These are phyloP conservation scores for Trogon melanurus DNA, from an alignment of 2,113 vertebrate genomes.

Conservation along the genomic window DNA sequence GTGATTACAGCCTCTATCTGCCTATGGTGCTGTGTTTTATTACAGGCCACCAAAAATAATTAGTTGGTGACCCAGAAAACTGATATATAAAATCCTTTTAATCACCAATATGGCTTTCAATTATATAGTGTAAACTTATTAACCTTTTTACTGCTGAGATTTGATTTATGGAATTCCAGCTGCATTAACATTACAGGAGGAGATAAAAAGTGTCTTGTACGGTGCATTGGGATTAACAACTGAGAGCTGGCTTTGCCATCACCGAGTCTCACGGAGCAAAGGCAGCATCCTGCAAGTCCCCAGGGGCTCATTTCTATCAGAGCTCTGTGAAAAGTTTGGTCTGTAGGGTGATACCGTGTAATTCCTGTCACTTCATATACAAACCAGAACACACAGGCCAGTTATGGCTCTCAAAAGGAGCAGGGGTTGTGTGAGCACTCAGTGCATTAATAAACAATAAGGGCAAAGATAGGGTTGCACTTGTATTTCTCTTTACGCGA, in stretches of 20 bases:
- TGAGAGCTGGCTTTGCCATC: slow-evolving; percentile 30
- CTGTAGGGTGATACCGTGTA: not conserved
- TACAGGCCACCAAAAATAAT: slow-evolving; percentile 80
- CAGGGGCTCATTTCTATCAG: slow-evolving; percentile 1
- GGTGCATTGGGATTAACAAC: slow-evolving; percentile 58
- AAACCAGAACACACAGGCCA: not conserved
- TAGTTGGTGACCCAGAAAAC: slow-evolving; percentile 83
- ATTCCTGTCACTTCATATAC: not conserved
- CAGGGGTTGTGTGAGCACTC: not conserved
- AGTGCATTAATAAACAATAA: not conserved
- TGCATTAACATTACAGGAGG: slow-evolving; percentile 68
- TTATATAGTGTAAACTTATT: slow-evolving; percentile 82
- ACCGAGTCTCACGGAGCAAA: not conserved
- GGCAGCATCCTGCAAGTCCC: not conserved
- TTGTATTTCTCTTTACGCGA: not conserved
- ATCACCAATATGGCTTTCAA: slow-evolving; percentile 84
- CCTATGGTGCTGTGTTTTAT: slow-evolving; percentile 71
- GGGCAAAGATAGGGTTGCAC: not conserved
- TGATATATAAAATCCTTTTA: slow-evolving; percentile 82
- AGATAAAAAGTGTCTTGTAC: slow-evolving; percentile 65
- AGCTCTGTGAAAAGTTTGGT: not conserved
- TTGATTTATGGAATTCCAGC: slow-evolving; percentile 79
- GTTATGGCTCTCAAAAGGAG: not conserved
- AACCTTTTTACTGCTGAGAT: slow-evolving; percentile 83
- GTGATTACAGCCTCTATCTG: slow-evolving; percentile 66